These are phyloP conservation scores for Lochmaea capreae DNA, from an alignment of 2,888 invertebrate genomes.

Conservation along the genomic window DNA sequence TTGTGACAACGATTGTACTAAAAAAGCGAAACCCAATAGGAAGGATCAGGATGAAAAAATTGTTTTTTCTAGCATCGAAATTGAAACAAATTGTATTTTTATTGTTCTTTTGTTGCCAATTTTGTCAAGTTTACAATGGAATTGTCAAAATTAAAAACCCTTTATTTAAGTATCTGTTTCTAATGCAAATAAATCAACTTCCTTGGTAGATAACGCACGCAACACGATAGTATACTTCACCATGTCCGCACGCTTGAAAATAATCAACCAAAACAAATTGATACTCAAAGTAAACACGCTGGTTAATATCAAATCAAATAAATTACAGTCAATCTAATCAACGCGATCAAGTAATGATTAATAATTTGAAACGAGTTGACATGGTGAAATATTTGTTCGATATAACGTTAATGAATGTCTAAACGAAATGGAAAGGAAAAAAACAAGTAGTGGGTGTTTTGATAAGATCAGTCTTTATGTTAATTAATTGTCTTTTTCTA, in stretches of 20 bases:
- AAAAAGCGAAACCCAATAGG: no score
- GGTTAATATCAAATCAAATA: constrained; percentile 9
- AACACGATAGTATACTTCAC: neutral
- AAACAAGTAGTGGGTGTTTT: neutral
- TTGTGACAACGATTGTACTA: no score
- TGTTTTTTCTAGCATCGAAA: no score
- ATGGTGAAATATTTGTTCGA: neutral
- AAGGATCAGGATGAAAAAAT: no score
- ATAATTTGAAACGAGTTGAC: constrained; percentile 4
- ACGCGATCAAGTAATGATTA: constrained; percentile 10
- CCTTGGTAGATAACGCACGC: neutral
- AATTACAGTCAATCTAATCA: constrained; percentile 12
- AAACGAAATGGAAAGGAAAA: neutral
- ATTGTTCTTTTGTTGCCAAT: neutral
- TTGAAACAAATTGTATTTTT: no score
- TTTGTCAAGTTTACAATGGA: neutral
- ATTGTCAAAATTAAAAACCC: neutral
- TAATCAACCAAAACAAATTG: constrained; percentile 3
- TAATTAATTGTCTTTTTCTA: neutral
- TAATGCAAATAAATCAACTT: neutral
- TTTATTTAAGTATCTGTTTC: neutral
- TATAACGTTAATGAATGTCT: neutral
- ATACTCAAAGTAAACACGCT: constrained; percentile 5
- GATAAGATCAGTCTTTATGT: neutral
- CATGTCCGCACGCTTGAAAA: neutral